Evolutionary conservation across 1,140 invertebrate species (phyloP), one percentile per base, ranked within the genome.

Genomic region (Drosophila pruinosa): DNA sequence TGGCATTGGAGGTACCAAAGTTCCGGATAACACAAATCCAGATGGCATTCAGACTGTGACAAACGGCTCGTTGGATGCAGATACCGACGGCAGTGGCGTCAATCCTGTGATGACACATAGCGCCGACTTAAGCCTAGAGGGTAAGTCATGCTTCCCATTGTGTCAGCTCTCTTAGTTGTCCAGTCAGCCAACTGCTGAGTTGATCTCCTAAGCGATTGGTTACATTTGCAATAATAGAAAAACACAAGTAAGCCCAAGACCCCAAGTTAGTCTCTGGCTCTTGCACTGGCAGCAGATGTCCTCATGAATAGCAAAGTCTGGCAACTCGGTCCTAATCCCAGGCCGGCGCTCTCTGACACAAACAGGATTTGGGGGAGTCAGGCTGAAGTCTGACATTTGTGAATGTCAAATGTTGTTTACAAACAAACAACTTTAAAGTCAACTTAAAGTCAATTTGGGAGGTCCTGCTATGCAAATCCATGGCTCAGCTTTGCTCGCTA

Each of bases 101-200:
- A 90, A 91, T 75, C 83, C 88, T 2, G 78, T 90, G 15, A 91
- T 91, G 88, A 91, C 89, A 47, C 89, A 91, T 47, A 90, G 77
- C 36, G 56, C 76, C 10, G 90, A 90, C 64, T 62, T 90, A 31
- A 91, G 75, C 65, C 64, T 91, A 3, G 90, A 91, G 62, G 88
- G 90, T 91, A 83, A 75, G 74, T 58, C 50, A 2, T 15, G n/a
- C 43, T 24, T 2, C 22, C 10, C 10, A 36, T n/a, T 28, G 5
- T 28, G 4, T 26, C 10, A 10, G 34, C 17, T 47, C 39, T 21
- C 7, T 17, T 36, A 12, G 17, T 19, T 43, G 15, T 8, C 17
- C 15, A n/a, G 39, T 43, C 34, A 38, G 5, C n/a, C 21, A 47
- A 19, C 17, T 47, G 10, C 21, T 47, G 21, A 24, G 19, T 24